phyloP scores from a whole-genome alignment of 2,113 vertebrate genomes.

The Nesogale talazaci region DNA sequence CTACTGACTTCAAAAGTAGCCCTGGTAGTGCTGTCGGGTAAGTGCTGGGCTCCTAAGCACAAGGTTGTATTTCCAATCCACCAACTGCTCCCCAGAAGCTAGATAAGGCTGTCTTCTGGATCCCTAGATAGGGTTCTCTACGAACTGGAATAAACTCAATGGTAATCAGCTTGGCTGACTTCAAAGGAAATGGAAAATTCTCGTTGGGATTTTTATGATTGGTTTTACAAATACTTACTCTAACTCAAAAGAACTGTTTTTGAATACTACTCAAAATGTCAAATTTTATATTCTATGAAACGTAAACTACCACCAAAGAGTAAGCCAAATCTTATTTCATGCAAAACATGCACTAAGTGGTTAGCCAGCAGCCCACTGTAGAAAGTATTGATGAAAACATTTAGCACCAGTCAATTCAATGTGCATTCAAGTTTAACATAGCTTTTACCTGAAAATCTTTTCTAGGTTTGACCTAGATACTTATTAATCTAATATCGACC shows the following conservation, averaged over 20 bases:
- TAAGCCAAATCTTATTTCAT: conserved; percentile 21
- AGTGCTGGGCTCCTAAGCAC: too few relatives aligned
- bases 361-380: not conserved
- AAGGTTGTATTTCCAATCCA: not conserved
- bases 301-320: not conserved
- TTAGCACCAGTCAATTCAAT: not conserved
- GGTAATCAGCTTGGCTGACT: not conserved
- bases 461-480: not conserved
- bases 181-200: conserved; percentile 21
- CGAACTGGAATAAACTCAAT: too few relatives aligned
- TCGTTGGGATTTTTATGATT: not conserved
- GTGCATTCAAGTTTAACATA: conserved; percentile 1
- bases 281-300: not conserved
- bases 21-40: too few relatives aligned
- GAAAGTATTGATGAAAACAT: too few relatives aligned
- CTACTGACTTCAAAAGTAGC: too few relatives aligned
- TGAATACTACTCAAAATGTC: conserved; percentile 1
- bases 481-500: conserved; percentile 26
- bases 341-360: conserved; percentile 14
- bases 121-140: too few relatives aligned
- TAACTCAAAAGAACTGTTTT: conserved; percentile 8
- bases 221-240: conserved; percentile 4
- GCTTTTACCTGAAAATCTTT: conserved; percentile 30
- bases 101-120: too few relatives aligned
- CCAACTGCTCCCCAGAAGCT: not conserved